Conservation (phyloP, 2,113 vertebrate genomes). For the Dromaius novaehollandiae region DNA sequence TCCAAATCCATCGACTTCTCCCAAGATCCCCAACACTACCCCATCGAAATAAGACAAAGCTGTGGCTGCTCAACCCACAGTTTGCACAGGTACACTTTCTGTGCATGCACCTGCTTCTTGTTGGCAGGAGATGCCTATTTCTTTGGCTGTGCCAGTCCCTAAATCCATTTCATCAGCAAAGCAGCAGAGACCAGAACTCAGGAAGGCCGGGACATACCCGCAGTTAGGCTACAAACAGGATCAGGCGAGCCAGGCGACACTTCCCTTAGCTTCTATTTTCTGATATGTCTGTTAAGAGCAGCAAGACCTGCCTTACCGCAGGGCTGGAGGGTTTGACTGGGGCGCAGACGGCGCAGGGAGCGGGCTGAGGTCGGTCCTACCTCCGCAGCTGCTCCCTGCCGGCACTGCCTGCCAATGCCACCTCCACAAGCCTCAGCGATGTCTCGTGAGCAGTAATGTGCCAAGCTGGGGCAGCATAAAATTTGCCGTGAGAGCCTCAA, state of each 20-base stretch:
- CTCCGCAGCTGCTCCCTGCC: fast-evolving
- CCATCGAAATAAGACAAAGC: not conserved
- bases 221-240: not conserved
- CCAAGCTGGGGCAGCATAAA: not conserved
- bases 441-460: fast-evolving
- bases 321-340: not conserved
- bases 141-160: not conserved
- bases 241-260: not conserved
- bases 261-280: not conserved
- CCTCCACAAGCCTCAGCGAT: not conserved
- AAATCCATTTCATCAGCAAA: not conserved
- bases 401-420: not conserved
- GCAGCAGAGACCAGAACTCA: not conserved
- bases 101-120: not conserved
- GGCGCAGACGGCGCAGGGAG: not conserved
- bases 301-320: not conserved
- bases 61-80: not conserved
- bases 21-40: not conserved
- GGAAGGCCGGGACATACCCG: not conserved
- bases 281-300: not conserved
- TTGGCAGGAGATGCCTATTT: not conserved
- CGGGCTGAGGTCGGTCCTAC: not conserved
- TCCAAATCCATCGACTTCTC: not conserved
- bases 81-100: not conserved
- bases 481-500: not conserved